A percentile compares a stretch with the other conserved stretches of the same genome.
Conservation (phyloP, 2,797 vertebrate genomes). For the Podarcis siculus region DNA sequence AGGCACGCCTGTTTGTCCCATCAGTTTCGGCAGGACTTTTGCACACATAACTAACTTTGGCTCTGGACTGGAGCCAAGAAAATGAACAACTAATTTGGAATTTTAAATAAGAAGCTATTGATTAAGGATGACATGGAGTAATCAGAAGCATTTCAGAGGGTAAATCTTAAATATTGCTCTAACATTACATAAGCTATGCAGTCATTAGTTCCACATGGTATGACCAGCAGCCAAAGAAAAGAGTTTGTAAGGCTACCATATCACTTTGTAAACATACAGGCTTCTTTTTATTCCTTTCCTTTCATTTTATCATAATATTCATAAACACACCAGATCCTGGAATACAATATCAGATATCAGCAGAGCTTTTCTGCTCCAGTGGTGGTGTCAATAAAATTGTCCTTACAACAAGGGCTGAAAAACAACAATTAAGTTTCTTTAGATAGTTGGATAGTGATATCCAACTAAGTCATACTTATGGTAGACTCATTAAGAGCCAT, state of each 20-base stretch:
- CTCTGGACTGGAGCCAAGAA: constrained; percentile 11
- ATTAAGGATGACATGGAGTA: constrained; percentile 13
- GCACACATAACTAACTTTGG: background rate
- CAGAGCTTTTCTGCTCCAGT: background rate
- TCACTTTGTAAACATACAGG: constrained; percentile 3
- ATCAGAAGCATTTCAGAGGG: constrained; percentile 34
- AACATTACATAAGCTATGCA: constrained; percentile 12
- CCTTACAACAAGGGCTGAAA: background rate
- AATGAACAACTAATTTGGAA: constrained; percentile 9
- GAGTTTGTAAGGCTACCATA: constrained; percentile 1
- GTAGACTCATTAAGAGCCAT: too few species aligned
- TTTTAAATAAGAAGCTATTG: constrained; percentile 13
- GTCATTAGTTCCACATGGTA: constrained; percentile 36
- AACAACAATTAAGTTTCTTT: background rate
- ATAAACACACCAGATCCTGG: background rate
- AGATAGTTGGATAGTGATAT: too few species aligned
- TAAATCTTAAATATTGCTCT: constrained; percentile 35
- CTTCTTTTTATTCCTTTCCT: background rate
- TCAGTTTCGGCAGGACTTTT: background rate
- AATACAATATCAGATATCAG: background rate
- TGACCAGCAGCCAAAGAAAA: constrained; percentile 11
- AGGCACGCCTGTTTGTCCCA: background rate
- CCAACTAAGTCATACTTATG: too few species aligned
- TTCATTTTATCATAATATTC: background rate
- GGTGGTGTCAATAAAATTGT: background rate